A percentile compares a stretch with the other conserved stretches of the same genome.
phyloP scores from a whole-genome alignment of 1,140 invertebrate species.

The Scaptomyza montana region DNA sequence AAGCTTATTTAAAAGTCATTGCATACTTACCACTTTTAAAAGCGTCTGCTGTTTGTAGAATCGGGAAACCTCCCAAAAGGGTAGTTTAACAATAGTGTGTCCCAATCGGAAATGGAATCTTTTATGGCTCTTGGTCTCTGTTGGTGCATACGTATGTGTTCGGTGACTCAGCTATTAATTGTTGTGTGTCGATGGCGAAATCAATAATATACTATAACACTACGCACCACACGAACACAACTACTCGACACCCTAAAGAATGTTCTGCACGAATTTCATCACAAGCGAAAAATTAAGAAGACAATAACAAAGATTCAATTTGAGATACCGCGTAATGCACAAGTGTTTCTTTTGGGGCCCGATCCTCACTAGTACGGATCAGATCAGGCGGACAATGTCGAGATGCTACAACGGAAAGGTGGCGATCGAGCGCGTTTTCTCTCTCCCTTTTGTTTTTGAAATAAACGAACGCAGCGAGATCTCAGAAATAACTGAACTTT shows the following conservation, averaged over 20 bases:
- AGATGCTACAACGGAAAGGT: too few relatives aligned
- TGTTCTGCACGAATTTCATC: conserved; percentile 55
- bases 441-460: conserved; percentile 8
- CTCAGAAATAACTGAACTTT: conserved; percentile 82
- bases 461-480: conserved; percentile 76
- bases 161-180: conserved; percentile 53
- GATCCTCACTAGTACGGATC: conserved; percentile 54
- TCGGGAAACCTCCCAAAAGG: conserved; percentile 3
- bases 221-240: conserved; percentile 26
- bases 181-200: conserved; percentile 47
- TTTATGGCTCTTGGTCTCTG: conserved; percentile 14
- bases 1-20: background rate
- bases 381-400: conserved; percentile 1
- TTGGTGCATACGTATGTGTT: conserved; percentile 13
- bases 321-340: conserved; percentile 25
- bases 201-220: conserved; percentile 59
- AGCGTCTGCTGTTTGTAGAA: background rate
- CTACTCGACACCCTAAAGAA: conserved; percentile 2
- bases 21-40: conserved; percentile 8
- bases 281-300: conserved; percentile 28
- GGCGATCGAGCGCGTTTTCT: conserved; percentile 21
- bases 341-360: conserved; percentile 29
- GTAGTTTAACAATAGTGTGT: conserved; percentile 4
- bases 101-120: conserved; percentile 8
- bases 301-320: conserved; percentile 13